These are phyloP conservation scores for Percina caprodes DNA, from an alignment of 2,113 vertebrate species.

Conservation along the genomic window DNA sequence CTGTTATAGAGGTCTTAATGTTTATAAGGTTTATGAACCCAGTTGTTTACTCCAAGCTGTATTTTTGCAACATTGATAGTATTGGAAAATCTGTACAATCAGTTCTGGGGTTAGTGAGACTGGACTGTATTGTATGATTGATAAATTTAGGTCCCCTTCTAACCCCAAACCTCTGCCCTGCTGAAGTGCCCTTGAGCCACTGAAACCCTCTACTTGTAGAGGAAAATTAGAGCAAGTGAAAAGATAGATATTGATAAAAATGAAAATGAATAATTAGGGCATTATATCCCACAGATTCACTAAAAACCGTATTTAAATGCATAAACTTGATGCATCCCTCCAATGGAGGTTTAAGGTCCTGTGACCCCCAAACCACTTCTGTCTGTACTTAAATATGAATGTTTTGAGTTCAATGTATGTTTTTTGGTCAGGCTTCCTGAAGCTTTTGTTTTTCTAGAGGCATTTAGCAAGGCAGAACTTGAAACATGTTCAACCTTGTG, in stretches of 20 bases:
- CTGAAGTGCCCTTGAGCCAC: constrained; percentile 40
- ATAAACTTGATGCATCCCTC: constrained; percentile 17
- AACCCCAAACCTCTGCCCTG: constrained; percentile 7
- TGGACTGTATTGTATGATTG: neutral
- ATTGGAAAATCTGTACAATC: constrained; percentile 1
- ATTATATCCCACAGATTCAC: neutral
- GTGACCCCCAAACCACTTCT: neutral
- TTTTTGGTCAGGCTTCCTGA: neutral
- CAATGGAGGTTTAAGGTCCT: constrained; percentile 17
- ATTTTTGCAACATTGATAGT: neutral
- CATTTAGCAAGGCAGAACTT: neutral
- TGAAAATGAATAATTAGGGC: constrained; percentile 14
- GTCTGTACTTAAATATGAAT: neutral
- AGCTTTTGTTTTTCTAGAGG: neutral
- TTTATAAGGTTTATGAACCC: neutral
- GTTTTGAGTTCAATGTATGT: neutral
- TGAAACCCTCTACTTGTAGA: neutral
- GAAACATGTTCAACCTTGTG: neutral
- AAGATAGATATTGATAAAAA: neutral
- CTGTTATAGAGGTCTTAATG: neutral
- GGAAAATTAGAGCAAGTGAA: neutral
- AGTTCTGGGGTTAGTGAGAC: neutral
- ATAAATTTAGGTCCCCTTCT: neutral
- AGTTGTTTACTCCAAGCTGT: neutral
- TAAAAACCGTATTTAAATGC: neutral